Evolutionary conservation across 2,888 invertebrate genomes (phyloP), one percentile per base, ranked within the genome.

Genomic region (Hecatera dysodea): DNA sequence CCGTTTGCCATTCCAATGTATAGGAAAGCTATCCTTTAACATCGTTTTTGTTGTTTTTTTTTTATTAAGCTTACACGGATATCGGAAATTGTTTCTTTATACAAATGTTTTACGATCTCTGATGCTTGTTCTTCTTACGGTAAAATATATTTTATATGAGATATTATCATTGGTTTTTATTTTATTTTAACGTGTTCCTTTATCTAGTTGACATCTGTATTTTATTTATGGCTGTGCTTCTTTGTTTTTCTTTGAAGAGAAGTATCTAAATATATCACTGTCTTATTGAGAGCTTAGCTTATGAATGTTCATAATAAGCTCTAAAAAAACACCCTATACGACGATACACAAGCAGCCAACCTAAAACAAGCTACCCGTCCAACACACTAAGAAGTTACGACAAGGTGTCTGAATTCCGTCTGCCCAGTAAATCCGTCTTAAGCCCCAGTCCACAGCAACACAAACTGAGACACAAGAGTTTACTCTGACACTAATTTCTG

Each of bases 371-470:
- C 48, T 48, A 33, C 15, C 52, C 12, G 44, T 48, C 52, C n/a
- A 52, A 39, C 6, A 36, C 27, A 53, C 52, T 53, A 50, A 60
- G 56, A 78, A 78, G 60, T 67, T 62, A 75, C 64, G 56, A 75
- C 61, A 61, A 76, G 65, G 67, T 80, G 77, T 79, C 79, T 62
- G 53, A 79, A 79, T 79, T 80, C 76, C 72, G 65, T 72, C 79
- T 76, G 67, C 48, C 29, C 44, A 79, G 70, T 66, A 75, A 78
- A 78, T 65, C 72, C 65, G 48, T 64, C 80, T 59, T 67, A 80
- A 80, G 80, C 72, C 46, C 48, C 42, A 39, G 44, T 75, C 52
- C 19, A 46, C 59, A 42, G 71, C 52, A 64, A 65, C 50, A 67
- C 62, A 65, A 79, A 80, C 75, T 67, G 66, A 44, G 55, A 60